Evolutionary conservation across 1,140 invertebrate genomes (phyloP).

Genomic region (Idris sp.): DNA sequence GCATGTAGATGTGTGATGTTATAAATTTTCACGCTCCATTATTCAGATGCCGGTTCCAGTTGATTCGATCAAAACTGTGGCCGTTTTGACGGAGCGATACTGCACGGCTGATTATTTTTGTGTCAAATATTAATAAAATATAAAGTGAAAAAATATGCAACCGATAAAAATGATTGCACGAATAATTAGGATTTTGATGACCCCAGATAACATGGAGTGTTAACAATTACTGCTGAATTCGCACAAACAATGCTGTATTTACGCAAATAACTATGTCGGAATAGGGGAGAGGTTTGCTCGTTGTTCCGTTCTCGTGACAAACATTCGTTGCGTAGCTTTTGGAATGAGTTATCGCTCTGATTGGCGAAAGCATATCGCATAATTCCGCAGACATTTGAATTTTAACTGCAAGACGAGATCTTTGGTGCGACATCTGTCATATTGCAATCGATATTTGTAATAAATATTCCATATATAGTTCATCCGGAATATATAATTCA

Average conservation of each 20-base stretch:
- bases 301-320: conserved; percentile 56
- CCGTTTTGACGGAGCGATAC: conserved; percentile 17
- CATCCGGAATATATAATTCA: conserved; percentile 34
- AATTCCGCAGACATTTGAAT: conserved; percentile 59
- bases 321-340: conserved; percentile 63
- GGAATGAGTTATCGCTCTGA: conserved; percentile 61
- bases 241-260: conserved; percentile 55
- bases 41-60: conserved; percentile 20
- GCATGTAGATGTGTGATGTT: conserved; percentile 6
- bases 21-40: conserved; percentile 34
- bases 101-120: neutral
- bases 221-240: conserved; percentile 58
- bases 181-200: conserved; percentile 47
- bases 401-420: conserved; percentile 52
- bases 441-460: conserved; percentile 40
- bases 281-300: conserved; percentile 3
- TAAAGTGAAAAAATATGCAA: neutral
- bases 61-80: conserved; percentile 32
- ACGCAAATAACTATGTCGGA: conserved; percentile 49
- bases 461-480: conserved; percentile 45
- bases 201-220: conserved; percentile 43
- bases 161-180: conserved; percentile 21
- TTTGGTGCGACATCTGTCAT: conserved; percentile 24
- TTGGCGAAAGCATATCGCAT: conserved; percentile 59
- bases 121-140: conserved; percentile 12